Percentiles rank a stretch among this genome's conserved stretches.
Evolutionary conservation across 2,797 vertebrate genomes (phyloP).

Genomic region (Oophaga sylvatica): DNA sequence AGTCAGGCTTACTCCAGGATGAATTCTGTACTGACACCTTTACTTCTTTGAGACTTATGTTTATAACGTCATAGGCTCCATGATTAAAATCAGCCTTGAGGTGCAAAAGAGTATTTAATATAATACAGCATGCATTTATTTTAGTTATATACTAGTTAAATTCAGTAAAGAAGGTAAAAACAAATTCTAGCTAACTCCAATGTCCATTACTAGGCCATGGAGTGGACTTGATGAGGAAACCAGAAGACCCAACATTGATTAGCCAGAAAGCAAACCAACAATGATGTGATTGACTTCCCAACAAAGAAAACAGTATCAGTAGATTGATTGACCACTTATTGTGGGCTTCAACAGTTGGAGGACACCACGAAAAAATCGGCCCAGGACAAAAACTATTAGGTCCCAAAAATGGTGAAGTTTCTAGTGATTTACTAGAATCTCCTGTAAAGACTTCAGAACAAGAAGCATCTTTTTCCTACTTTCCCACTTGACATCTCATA

Average conservation of each 20-base stretch:
- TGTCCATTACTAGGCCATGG: background rate
- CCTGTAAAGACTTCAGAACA: no score
- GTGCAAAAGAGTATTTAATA: background rate
- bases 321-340: background rate
- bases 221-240: background rate
- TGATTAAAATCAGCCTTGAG: background rate
- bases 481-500: no score
- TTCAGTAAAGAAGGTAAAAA: background rate
- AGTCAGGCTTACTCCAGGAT: background rate
- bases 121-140: background rate
- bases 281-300: background rate
- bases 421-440: background rate
- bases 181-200: background rate
- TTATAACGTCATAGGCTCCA: background rate
- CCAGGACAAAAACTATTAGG: background rate
- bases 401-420: background rate
- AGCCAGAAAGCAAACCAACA: background rate
- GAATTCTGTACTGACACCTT: conserved; percentile 23
- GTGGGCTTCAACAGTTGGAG: background rate
- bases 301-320: background rate
- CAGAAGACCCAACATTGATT: background rate
- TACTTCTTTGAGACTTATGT: background rate
- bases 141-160: background rate
- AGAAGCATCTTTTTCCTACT: no score
- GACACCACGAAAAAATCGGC: background rate